These are phyloP conservation scores for Centropristis striata DNA, from an alignment of 2,113 vertebrate genomes.

Conservation along the genomic window DNA sequence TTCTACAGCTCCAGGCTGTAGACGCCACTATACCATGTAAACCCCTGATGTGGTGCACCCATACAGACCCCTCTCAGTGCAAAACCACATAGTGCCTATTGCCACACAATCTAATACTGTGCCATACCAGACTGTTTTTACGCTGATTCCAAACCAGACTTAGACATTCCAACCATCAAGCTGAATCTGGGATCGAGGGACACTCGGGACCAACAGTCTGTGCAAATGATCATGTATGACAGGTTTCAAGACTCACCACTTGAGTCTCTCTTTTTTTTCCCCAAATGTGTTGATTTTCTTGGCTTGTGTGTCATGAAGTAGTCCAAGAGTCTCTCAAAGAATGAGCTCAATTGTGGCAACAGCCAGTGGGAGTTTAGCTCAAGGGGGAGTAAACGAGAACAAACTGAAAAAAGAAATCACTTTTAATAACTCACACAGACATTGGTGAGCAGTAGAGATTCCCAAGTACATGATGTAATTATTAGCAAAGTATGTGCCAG, in stretches of 20 bases:
- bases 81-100: conserved; percentile 11
- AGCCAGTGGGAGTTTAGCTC: conserved; percentile 49
- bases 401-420: conserved; percentile 29
- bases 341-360: conserved; percentile 51
- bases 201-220: conserved; percentile 9
- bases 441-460: conserved; percentile 15
- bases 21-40: background rate
- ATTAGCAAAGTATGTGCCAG: conserved; percentile 30
- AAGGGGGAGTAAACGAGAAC: conserved; percentile 32
- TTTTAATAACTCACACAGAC: conserved; percentile 23
- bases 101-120: conserved; percentile 7
- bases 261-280: background rate
- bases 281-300: conserved; percentile 59
- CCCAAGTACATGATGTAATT: conserved; percentile 39
- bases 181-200: conserved; percentile 9
- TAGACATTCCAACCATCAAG: conserved; percentile 10
- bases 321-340: conserved; percentile 43
- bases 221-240: conserved; percentile 45
- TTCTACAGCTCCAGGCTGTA: background rate
- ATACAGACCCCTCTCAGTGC: background rate
- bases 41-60: conserved; percentile 8
- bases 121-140: conserved; percentile 15
- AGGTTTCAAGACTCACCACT: conserved; percentile 13
- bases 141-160: background rate
- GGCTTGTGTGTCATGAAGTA: conserved; percentile 31